Conservation (phyloP, 2,797 vertebrate species). For the Scyliorhinus canicula region DNA sequence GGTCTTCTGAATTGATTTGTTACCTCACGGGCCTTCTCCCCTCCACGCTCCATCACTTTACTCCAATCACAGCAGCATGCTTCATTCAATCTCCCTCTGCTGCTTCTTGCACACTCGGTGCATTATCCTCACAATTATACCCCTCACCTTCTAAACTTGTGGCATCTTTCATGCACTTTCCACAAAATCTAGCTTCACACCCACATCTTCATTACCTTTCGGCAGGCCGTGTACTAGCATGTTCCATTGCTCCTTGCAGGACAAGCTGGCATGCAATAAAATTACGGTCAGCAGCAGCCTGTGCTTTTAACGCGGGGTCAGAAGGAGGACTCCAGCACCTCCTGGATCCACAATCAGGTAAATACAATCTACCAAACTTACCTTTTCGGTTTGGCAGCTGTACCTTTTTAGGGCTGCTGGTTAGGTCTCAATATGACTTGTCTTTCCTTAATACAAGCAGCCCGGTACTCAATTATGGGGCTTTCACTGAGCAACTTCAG, state of each 20-base stretch:
- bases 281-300: not conserved
- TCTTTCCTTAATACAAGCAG: not conserved
- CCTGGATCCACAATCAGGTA: not conserved
- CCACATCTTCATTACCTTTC: not conserved
- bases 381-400: not conserved
- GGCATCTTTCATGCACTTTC: not conserved
- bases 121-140: not conserved
- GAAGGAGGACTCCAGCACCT: not conserved
- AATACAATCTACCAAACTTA: not conserved
- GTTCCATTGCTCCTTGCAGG: not conserved
- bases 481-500: not conserved
- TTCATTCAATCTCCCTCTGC: not conserved
- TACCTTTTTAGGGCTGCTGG: not conserved
- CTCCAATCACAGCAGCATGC: not conserved
- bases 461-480: not conserved
- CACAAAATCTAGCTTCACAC: not conserved
- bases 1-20: not conserved
- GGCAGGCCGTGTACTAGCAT: not conserved
- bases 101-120: not conserved
- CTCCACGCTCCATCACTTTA: too few relatives aligned
- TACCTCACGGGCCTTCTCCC: not conserved
- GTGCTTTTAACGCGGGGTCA: not conserved
- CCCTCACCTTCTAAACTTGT: not conserved
- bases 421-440: not conserved
- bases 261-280: not conserved